Percentiles rank a stretch among this genome's conserved stretches.
Conservation (phyloP, 2,888 invertebrate genomes). For the Gisinianus flammeolus region DNA sequence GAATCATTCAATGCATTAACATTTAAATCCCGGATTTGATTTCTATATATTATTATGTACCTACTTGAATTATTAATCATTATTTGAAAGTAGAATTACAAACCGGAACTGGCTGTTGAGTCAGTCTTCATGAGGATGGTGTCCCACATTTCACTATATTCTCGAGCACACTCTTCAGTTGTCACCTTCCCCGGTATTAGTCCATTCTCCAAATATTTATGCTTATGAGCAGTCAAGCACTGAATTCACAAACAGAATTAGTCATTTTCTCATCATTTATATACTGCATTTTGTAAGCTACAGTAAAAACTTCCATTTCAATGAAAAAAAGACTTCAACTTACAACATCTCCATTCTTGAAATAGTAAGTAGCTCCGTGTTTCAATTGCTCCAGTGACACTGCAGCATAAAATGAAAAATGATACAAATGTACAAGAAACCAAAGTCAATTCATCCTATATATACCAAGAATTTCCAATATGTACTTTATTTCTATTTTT, state of each 20-base stretch:
- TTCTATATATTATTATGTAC: background rate
- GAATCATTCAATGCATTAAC: too few relatives aligned
- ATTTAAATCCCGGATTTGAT: background rate
- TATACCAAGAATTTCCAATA: too few relatives aligned
- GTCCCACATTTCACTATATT: constrained; percentile 21
- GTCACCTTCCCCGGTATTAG: constrained; percentile 17
- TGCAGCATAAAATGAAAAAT: too few relatives aligned
- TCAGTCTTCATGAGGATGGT: background rate
- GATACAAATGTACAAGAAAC: too few relatives aligned
- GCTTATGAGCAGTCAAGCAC: constrained; percentile 20
- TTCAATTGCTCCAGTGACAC: too few relatives aligned
- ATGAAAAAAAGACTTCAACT: background rate
- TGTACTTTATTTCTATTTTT: too few relatives aligned
- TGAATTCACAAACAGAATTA: background rate
- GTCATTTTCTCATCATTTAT: background rate
- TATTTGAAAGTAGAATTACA: too few relatives aligned
- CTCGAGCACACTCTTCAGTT: constrained; percentile 16
- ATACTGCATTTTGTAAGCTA: background rate
- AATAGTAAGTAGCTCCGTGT: constrained; percentile 19
- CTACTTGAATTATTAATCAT: too few relatives aligned
- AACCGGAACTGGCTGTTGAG: too few relatives aligned
- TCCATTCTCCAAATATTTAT: constrained; percentile 1
- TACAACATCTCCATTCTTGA: background rate
- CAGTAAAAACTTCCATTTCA: background rate
- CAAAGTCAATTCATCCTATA: too few relatives aligned